phyloP scores from a whole-genome alignment of 2,113 vertebrate genomes.

The Coptodon rendalli region DNA sequence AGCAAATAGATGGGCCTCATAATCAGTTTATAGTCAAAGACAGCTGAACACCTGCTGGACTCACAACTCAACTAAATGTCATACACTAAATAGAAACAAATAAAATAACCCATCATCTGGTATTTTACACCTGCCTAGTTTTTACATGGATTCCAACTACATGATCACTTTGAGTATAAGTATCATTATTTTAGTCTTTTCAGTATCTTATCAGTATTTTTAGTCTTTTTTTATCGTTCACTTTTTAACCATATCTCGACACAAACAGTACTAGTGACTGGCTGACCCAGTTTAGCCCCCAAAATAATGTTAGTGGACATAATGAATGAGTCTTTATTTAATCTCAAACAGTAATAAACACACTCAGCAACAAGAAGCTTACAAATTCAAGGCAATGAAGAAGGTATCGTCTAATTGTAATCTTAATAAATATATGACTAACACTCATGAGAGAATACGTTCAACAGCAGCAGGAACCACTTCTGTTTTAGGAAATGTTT shows the following conservation, averaged over 20 bases:
- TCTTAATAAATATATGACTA: background rate
- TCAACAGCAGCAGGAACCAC: background rate
- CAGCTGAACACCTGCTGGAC: background rate
- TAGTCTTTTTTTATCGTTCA: background rate
- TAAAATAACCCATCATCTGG: accelerated
- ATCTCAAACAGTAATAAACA: background rate
- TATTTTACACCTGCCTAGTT: background rate
- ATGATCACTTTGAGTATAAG: background rate
- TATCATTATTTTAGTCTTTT: accelerated
- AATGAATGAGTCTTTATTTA: constrained; percentile 1
- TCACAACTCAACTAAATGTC: background rate
- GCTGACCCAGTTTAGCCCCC: accelerated
- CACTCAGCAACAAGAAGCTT: background rate
- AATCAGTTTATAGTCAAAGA: background rate
- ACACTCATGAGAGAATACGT: background rate
- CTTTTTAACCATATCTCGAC: background rate
- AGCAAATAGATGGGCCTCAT: background rate
- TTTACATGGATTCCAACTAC: background rate
- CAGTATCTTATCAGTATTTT: background rate
- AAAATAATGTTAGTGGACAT: background rate
- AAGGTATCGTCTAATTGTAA: background rate
- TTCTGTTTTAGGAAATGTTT: background rate
- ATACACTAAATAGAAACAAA: background rate
- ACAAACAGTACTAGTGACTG: background rate
- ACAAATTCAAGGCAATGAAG: accelerated